Evolutionary conservation across 2,797 vertebrate species (phyloP).

Genomic region (Anguilla megastoma): DNA sequence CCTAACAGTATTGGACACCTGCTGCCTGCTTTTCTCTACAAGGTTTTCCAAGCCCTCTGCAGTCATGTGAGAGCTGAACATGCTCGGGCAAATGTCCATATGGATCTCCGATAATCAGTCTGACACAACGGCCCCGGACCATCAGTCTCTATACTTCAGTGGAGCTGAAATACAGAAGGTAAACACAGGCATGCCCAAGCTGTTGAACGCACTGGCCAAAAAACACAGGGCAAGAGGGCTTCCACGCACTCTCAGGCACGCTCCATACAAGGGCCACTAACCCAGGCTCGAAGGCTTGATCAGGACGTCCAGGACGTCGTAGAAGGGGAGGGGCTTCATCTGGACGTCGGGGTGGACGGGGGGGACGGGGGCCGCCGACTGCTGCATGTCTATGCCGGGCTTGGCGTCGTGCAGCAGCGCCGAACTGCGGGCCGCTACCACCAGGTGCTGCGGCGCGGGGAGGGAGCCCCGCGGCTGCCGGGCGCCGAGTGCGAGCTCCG

Average conservation of each 20-base stretch:
- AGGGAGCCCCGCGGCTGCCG: conserved; percentile 69
- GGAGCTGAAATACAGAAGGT: not conserved
- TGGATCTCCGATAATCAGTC: not conserved
- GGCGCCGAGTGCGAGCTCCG: conserved; percentile 69
- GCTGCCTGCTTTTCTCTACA: not conserved
- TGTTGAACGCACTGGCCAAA: not conserved
- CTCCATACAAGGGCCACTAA: conserved; percentile 59
- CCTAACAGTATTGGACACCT: not conserved
- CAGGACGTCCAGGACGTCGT: conserved; percentile 91
- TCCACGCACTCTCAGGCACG: not conserved
- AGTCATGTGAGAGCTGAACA: not conserved
- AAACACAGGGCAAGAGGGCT: not conserved
- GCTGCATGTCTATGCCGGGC: conserved; percentile 89
- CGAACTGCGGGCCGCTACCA: conserved; percentile 60
- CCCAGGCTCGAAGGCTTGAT: conserved; percentile 96
- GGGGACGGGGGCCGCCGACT: conserved; percentile 80
- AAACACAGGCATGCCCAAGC: not conserved
- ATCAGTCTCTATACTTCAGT: not conserved
- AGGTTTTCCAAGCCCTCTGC: not conserved
- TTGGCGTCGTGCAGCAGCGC: conserved; percentile 74
- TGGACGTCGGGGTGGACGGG: conserved; percentile 96
- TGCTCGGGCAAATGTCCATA: not conserved
- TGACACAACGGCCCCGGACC: not conserved
- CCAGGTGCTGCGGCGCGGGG: conserved; percentile 64
- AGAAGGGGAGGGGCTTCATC: conserved; percentile 91